Percentiles rank a stretch among this genome's conserved stretches.
These are phyloP conservation scores for Nomada ruficornis DNA, from an alignment of 2,888 invertebrate genomes.

Conservation along the genomic window DNA sequence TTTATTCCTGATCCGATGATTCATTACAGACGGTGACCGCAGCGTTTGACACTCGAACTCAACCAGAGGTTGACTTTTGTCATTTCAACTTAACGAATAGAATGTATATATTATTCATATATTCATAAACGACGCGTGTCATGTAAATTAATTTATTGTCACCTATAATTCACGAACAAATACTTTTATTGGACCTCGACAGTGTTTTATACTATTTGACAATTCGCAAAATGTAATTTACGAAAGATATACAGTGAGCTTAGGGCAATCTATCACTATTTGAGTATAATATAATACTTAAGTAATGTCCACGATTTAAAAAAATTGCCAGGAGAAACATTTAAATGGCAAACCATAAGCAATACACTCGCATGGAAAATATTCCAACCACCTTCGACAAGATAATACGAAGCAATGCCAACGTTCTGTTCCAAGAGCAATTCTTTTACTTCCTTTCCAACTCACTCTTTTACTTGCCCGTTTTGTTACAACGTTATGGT, in stretches of 20 bases:
- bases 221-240: no score
- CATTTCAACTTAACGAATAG: neutral
- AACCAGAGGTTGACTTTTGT: neutral
- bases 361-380: neutral
- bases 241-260: no score
- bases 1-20: neutral
- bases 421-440: neutral
- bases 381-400: neutral
- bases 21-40: neutral
- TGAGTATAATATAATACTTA: no score
- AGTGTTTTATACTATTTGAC: no score
- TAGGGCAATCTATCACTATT: no score
- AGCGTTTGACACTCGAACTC: neutral
- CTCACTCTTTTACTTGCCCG: neutral
- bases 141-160: neutral
- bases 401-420: neutral
- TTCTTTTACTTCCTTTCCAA: neutral
- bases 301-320: no score
- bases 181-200: no score
- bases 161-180: no score
- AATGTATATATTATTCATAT: neutral
- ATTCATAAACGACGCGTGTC: neutral
- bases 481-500: constrained; percentile 14
- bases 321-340: no score
- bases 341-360: no score